Base-by-base conservation (phyloP, 2,888 invertebrate species). In the Acronicta leporina region DNA sequence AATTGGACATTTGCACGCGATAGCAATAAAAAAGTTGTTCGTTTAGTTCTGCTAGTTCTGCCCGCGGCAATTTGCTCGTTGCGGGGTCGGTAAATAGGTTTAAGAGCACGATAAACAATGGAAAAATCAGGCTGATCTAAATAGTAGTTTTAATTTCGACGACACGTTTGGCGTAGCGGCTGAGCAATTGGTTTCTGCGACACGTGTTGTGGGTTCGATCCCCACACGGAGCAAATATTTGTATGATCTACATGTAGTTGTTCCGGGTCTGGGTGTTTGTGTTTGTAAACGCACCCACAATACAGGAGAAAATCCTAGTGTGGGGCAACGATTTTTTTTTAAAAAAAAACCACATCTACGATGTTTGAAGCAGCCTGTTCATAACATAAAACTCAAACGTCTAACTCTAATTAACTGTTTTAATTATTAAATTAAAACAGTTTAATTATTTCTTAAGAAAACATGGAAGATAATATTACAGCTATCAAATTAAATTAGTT, bases 1-100 rank as follows among this genome's bases (percentile, higher is more conserved):
- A 68, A 66, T 71, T 62, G 73, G 68, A 49, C 62, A 68, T 68
- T 76, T 62, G 55, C 75, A 76, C 74, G 77, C 75, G 65, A 76
- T 70, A 38, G 50, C 60, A 75, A 76, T 76, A 70, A 75, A 75
- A 67, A 67, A 75, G 68, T 73, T 70, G 63, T 73, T 64, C 67
- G 63, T 70, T 73, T 60, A 62, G 73, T 64, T 73, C 46, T 57
- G 61, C 55, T 65, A 57, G 63, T 69, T 60, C 49, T 52, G 57
- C 50, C 63, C 52, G 52, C 14, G 50, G 60, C 62, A 53, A 46
- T 65, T 50, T 25, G 46, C 53, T 52, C 47, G 54, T 56, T 53
- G 44, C 7, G 47, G 48, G 43, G 63, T 57, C 54, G 44, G 71
- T 46, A 61, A 59, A 63, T 63, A 48, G 40, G 41, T 61, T 68